A percentile compares a stretch with the other conserved stretches of the same genome.
phyloP scores from a whole-genome alignment of 2,797 vertebrate genomes.

The Hippoglossus hippoglossus region DNA sequence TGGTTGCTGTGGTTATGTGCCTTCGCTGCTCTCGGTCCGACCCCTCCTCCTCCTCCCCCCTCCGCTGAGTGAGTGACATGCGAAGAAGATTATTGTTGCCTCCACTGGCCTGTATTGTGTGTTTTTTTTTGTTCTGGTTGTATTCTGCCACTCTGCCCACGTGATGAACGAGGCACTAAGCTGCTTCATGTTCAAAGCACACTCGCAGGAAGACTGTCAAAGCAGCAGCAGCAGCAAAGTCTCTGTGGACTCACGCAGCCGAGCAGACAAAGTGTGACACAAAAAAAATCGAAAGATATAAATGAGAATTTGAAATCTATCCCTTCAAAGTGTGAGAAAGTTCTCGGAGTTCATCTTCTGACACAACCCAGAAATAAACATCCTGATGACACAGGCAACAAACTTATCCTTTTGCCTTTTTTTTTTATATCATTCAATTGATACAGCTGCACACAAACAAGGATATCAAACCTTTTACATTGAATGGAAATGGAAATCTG shows the following conservation, averaged over 20 bases:
- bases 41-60: not conserved
- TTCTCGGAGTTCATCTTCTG: not conserved
- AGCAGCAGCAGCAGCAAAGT: constrained; percentile 20
- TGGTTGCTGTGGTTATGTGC: constrained; percentile 61
- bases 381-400: not conserved
- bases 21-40: constrained; percentile 9
- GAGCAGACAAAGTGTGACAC: not conserved
- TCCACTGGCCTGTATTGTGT: not conserved
- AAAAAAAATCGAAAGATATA: constrained; percentile 28
- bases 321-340: constrained; percentile 19
- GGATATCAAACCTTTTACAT: constrained; percentile 8
- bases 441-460: not conserved
- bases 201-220: constrained; percentile 21
- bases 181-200: constrained; percentile 40
- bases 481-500: constrained; percentile 7
- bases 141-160: constrained; percentile 1
- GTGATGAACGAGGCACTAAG: constrained; percentile 15
- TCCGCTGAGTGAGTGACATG: not conserved
- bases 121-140: not conserved
- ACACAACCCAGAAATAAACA: constrained; percentile 34
- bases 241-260: constrained; percentile 30
- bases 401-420: not conserved
- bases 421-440: constrained; percentile 15
- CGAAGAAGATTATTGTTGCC: not conserved
- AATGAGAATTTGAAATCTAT: constrained; percentile 14